A percentile compares a stretch with the other conserved stretches of the same genome.
Evolutionary conservation across 2,888 invertebrate species (phyloP).

Genomic region (Chironomus riparius): DNA sequence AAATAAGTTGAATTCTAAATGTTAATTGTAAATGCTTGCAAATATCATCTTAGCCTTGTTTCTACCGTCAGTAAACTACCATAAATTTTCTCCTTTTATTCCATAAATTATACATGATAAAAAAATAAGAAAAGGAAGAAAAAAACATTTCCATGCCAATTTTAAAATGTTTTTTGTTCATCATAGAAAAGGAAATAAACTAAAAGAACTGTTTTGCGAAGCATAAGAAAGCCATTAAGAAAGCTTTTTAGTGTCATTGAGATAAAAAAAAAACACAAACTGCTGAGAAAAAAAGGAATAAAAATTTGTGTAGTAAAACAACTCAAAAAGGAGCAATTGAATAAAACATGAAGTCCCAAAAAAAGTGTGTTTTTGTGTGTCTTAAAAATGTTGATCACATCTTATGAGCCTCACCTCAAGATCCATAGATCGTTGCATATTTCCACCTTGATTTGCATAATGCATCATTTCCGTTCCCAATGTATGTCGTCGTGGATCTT

Average conservation of each 20-base stretch:
- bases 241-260: not conserved
- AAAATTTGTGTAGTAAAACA: not conserved
- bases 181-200: not conserved
- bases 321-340: not conserved
- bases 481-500: slow-evolving; percentile 76
- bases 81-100: not conserved
- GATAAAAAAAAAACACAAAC: not conserved
- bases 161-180: not conserved
- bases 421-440: slow-evolving; percentile 59
- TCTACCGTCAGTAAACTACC: not conserved
- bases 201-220: not conserved
- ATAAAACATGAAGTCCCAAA: no score
- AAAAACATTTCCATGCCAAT: slow-evolving; percentile 3
- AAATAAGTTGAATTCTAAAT: no score
- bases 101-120: no score
- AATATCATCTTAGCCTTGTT: not conserved
- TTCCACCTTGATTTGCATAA: slow-evolving; percentile 36
- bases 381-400: not conserved
- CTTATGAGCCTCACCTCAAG: slow-evolving; percentile 52
- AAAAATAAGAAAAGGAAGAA: no score
- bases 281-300: not conserved
- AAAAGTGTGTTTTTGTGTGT: not conserved
- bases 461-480: slow-evolving; percentile 65
- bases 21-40: not conserved
- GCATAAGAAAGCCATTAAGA: not conserved